phyloP scores from a whole-genome alignment of 2,888 invertebrate genomes.

The Tholera decimalis region DNA sequence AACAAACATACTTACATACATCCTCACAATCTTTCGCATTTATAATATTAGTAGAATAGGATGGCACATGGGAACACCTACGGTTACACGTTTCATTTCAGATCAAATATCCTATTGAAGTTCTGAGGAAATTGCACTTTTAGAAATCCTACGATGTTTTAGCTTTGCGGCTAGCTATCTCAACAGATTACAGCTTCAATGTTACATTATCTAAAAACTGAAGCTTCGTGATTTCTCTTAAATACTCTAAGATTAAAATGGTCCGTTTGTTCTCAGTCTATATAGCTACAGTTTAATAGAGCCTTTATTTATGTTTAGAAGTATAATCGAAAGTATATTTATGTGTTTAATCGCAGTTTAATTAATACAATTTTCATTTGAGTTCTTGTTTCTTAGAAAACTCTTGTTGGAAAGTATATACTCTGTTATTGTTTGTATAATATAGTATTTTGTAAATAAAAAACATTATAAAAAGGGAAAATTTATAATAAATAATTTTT shows the following conservation, averaged over 20 bases:
- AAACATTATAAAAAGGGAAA: too few relatives aligned
- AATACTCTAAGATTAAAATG: conserved; percentile 28
- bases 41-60: too few relatives aligned
- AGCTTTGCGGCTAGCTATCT: conserved; percentile 35
- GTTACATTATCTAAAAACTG: conserved; percentile 39
- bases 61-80: conserved; percentile 28
- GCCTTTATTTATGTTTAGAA: conserved; percentile 38
- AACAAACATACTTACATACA: too few relatives aligned
- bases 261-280: conserved; percentile 24
- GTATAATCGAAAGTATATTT: conserved; percentile 23
- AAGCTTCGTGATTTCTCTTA: conserved; percentile 27
- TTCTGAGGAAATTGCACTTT: conserved; percentile 62
- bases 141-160: conserved; percentile 34
- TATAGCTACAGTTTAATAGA: conserved; percentile 33
- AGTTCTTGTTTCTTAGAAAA: conserved; percentile 45
- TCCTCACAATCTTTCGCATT: too few relatives aligned
- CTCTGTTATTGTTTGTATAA: conserved; percentile 25
- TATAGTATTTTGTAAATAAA: too few relatives aligned
- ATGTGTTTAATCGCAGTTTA: conserved; percentile 36
- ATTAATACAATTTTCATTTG: conserved; percentile 52
- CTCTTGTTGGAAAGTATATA: conserved; percentile 23
- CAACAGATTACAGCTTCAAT: conserved; percentile 34
- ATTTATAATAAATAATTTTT: too few relatives aligned
- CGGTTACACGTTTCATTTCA: conserved; percentile 28
- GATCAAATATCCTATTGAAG: conserved; percentile 72